Base-by-base conservation (phyloP, 1,140 invertebrate species). In the Aphidius gifuensis region DNA sequence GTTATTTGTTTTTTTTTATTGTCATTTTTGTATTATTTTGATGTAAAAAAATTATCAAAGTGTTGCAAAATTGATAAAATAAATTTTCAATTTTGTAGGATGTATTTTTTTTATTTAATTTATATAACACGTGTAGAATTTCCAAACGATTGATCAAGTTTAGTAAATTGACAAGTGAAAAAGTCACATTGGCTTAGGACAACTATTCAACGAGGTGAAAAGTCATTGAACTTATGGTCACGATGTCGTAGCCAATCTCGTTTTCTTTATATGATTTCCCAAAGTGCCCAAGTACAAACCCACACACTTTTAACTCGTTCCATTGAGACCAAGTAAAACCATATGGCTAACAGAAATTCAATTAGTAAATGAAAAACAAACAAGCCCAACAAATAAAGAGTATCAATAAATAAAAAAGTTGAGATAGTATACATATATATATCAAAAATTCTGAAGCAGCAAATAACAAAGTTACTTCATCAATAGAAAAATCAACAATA, bases 171-270 rank as follows among this genome's bases (percentile, higher is more conserved):
- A 9, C 39, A n/a, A 16, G 16, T 16, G 16, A 16, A 16, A 16
- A 16, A 16, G 16, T 16, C 16, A 11, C 57, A 60, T 65, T 61
- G 55, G n/a, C 48, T 51, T 45, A 23, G 39, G 23, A 53, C 42
- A 49, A 51, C 48, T 43, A 60, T 32, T 46, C 64, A 65, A 61
- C 54, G 60, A 61, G 59, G 43, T 65, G 60, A 43, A 65, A 65
- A 65, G 58, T 65, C 58, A 54, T 64, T 60, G 51, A 60, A 64
- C 51, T 44, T 11, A 47, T 43, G 46, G 56, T 43, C 44, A 48
- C 56, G 32, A 46, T 43, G 40, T 60, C 45, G 56, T 39, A 11
- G 32, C 56, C 44, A 58, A 58, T 58, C 48, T 46, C 16, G 40
- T 59, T 11, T 49, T 32, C 23, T 39, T 50, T 48, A 39, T 32